Evolutionary conservation across 2,797 vertebrate genomes (phyloP), one percentile per base, ranked within the genome.

Genomic region (Poliocrania exsul): DNA sequence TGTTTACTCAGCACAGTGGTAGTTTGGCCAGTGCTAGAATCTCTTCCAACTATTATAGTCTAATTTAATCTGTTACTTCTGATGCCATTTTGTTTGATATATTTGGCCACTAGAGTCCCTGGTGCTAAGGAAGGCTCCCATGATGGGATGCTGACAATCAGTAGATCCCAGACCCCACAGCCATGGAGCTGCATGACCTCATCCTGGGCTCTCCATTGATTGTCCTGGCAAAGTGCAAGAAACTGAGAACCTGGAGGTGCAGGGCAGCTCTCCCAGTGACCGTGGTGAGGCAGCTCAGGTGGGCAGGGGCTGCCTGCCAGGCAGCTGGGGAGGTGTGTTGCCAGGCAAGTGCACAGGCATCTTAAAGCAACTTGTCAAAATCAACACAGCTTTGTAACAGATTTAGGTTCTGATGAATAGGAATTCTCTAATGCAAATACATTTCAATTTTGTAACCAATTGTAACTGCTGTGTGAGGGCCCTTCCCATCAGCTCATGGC

Each of bases 391-490:
- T 83, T 51, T 79, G 19, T 26, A 3, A 53, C 74, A 37, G 9
- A 13, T 64, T 65, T 29, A 64, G 40, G 9, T 90, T 83, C 75
- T 93, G 70, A 73, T 86, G 81, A 94, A 58, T 18, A 79, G 72
- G 12, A 15, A 13, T 88, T 95, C 58, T 90, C 16, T 86, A 66
- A 88, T 77, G 78, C 74, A 88, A 92, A 85, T 49, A 11, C 8
- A n/a, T 79, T 94, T 91, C 60, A 60, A 14, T 88, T 83, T 60
- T 73, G 33, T 82, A 74, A 77, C 58, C 67, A 44, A 0, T 11
- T 83, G 50, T 86, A 64, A 18, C 74, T 83, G 84, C 53, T 64
- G 18, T 50, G 35, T 47, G 56, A 89, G 38, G 42, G 42, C 58
- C 54, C 31, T 95, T 92, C 56, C 88, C 71, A 49, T 75, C 75